Evolutionary conservation across 2,797 vertebrate species (phyloP), one percentile per base, ranked within the genome.

Genomic region (Knipowitschia caucasica): DNA sequence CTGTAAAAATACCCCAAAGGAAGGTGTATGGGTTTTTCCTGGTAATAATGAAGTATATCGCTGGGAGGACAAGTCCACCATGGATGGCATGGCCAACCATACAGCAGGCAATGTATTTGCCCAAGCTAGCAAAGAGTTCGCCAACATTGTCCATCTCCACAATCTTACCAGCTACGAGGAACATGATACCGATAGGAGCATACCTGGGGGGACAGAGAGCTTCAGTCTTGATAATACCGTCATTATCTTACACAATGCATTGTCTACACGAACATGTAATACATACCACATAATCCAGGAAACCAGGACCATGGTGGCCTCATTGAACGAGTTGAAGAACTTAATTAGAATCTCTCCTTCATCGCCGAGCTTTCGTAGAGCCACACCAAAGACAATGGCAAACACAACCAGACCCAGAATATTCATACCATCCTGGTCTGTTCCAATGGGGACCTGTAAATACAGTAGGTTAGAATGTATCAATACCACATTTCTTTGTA

Each of bases 271-370:
- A n/a, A n/a, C n/a, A n/a, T n/a, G n/a, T n/a, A 34, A 34, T 34
- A 39, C 12, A 90, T 65, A 99, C 97, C 97, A 99, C 97, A 99
- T 99, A 80, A 99, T 98, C 97, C 97, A 99, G 4, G 97, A 92
- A 50, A 99, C 96, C 70, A 99, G 82, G 56, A 99, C 95, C 97
- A 99, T 99, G 0, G 96, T 99, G 8, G 94, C 96, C 73, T 99
- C 97, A 0, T 99, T 99, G 85, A 99, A 94, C 0, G 94, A 92
- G 11, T 90, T 98, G 81, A 99, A 99, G 87, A 98, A 98, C 18
- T 92, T 92, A 55, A 99, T 99, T 8, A 99, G 92, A 56, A 94
- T 95, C 73, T 99, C 97, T 49, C 96, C 97, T 80, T 98, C 95
- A 0, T 67, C 71, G 47, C 96, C 96, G 20, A 99, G 91, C 62